Base-by-base conservation (phyloP, 53 echinoderm and acorn worm genomes). In the Astropecten irregularis region DNA sequence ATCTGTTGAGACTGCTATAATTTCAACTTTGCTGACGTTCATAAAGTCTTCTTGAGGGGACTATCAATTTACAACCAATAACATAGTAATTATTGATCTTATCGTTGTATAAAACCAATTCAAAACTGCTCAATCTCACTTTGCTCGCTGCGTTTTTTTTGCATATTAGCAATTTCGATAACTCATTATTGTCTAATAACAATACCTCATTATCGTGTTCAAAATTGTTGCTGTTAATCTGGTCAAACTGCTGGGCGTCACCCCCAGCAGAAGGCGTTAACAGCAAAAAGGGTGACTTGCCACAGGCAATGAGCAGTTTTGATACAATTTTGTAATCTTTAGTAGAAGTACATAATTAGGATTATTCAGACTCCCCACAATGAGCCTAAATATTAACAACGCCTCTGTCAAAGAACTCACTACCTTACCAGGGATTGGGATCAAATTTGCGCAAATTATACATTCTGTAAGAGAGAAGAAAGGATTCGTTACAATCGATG, bases 361-460 rank as follows among this genome's bases (percentile, higher is more conserved):
- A 15, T 4, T 11, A 65, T 38, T n/a, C n/a, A n/a, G n/a, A n/a
- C 10, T 47, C 9, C 15, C n/a, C n/a, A 69, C 16, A 6, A 71
- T 32, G 49, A 36, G 19, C 33, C 29, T 71, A 16, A 31, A 49
- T 49, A 32, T 65, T 1, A 65, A 65, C 21, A 71, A 34, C 3
- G 71, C 71, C 2, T 71, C 71, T 25, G 71, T 71, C 15, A 51
- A 71, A 19, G 37, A 67, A 4, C 46, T 71, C 18, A 34, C 71
- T 50, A 51, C 51, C 2, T 32, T 56, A 56, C 74, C 74, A 26
- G 74, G 74, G 3, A 73, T 73, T 21, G 74, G 74, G 15, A 3
- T 31, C 2, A 56, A 73, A 32, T 73, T 73, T 38, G 74, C 74
- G 11, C 25, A 73, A 38, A 56, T 36, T 25, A 73, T 73, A 55